Base-by-base conservation (phyloP, 92 coral and sea anemone genomes). In the Pocillopora grandis region DNA sequence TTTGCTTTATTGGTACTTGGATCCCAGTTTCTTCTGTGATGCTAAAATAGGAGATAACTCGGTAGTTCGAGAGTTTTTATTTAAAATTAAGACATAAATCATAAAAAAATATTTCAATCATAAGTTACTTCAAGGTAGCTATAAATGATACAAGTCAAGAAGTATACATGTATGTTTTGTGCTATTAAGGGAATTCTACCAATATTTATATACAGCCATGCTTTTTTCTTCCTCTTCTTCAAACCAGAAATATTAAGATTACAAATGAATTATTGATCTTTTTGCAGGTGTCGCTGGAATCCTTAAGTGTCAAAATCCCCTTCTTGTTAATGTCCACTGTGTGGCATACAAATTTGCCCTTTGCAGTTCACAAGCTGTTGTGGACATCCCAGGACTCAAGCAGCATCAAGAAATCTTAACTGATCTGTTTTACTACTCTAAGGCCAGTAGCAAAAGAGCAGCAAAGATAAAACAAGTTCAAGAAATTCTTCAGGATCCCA, bases 1-100 rank as follows among this genome's bases (percentile, higher is more conserved):
- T 15, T 10, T 59, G 63, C 76, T 80, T 27, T 80, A 59, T 73
- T 80, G 66, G 33, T 80, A 80, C 62, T 80, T 80, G 63, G 74
- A 80, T 35, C 63, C 60, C 72, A 80, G 76, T 80, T 35, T 37
- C 83, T 3, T 48, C 27, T 7, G 83, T 19, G 83, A 19, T 21
- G 83, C 83, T 23, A 78, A 78, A 31, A 55, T 78, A 71, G 55
- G 17, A 71, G 69, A 64, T 64, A 64, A 64, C 69, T 64, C 14
- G 69, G 69, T 64, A 64, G 69, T 64, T 64, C 69, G 17, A 64
- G 69, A 64, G 69, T 64, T 64, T 64, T 64, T 64, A 64, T 64
- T 64, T 64, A 64, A 64, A 64, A 64, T 64, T 6, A 64, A 64
- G 69, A 64, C 14, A 7, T 64, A 64, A 64, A 64, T 64, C 69